A percentile compares a stretch with the other conserved stretches of the same genome.
Evolutionary conservation across 2,797 vertebrate species (phyloP).

Genomic region (Acrossocheilus wenchowensis): DNA sequence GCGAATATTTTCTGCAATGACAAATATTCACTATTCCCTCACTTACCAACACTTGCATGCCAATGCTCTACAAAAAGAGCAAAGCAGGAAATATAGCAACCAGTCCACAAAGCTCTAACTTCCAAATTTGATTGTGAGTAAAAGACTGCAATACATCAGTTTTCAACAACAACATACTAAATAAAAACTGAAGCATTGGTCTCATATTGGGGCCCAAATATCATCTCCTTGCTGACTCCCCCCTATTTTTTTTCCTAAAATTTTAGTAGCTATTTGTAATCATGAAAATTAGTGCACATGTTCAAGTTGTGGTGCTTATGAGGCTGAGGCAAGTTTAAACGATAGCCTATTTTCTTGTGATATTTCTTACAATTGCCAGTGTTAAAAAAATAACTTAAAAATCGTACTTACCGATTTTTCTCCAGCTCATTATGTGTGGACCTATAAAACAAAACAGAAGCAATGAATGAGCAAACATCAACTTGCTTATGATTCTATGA

Average conservation of each 20-base stretch:
- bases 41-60: background rate
- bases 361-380: background rate
- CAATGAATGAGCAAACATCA: constrained; percentile 20
- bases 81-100: background rate
- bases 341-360: background rate
- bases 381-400: background rate
- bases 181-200: background rate
- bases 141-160: background rate
- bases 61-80: background rate
- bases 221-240: background rate
- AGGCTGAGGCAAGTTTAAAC: background rate
- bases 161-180: background rate
- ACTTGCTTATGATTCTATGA: background rate
- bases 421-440: constrained; percentile 99
- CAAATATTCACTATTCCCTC: background rate
- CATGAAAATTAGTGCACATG: background rate
- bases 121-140: background rate
- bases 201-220: background rate
- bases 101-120: background rate
- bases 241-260: background rate
- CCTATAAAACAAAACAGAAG: constrained; percentile 79
- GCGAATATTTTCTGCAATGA: background rate
- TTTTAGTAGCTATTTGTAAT: background rate
- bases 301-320: background rate
- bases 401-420: constrained; percentile 95